phyloP scores from a whole-genome alignment of 1,140 invertebrate species.

The Tetragonula clypearis region DNA sequence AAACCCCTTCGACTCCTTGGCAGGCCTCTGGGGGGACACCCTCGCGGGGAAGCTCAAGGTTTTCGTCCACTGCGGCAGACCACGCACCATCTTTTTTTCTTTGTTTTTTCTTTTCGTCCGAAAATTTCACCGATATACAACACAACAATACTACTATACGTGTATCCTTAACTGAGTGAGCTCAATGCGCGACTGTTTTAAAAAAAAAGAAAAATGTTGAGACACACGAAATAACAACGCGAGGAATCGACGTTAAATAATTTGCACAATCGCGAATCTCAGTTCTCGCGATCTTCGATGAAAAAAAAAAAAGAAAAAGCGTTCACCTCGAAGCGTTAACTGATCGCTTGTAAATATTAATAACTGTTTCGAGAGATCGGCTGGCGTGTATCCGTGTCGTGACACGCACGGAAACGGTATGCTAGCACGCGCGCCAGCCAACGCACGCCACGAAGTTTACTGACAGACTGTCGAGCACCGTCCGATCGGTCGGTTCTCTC shows the following conservation, averaged over 20 bases:
- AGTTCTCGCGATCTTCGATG: no score
- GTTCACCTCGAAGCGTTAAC: slow-evolving; percentile 14
- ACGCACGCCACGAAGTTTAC: slow-evolving; percentile 47
- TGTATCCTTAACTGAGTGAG: background rate
- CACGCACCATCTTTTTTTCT: slow-evolving; percentile 87
- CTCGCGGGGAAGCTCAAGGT: slow-evolving; percentile 92
- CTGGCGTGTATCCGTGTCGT: slow-evolving; percentile 38
- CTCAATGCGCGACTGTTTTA: slow-evolving; percentile 10
- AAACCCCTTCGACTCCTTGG: slow-evolving; percentile 83
- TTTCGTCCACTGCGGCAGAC: slow-evolving; percentile 93
- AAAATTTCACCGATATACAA: slow-evolving; percentile 26
- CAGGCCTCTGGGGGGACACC: slow-evolving; percentile 88
- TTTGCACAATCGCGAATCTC: slow-evolving; percentile 16
- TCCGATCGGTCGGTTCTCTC: slow-evolving; percentile 45
- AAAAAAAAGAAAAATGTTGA: background rate
- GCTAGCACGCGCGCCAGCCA: slow-evolving; percentile 24
- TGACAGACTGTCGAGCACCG: slow-evolving; percentile 55
- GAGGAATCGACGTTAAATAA: background rate
- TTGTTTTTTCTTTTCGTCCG: slow-evolving; percentile 43
- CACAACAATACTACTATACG: background rate
- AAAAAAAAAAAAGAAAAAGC: background rate
- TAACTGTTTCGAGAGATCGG: slow-evolving; percentile 8
- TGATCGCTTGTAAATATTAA: slow-evolving; percentile 24
- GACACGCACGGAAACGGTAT: slow-evolving; percentile 45
- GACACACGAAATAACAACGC: background rate